Base-by-base conservation (phyloP, 2,113 vertebrate genomes). In the Glareola pratincola region DNA sequence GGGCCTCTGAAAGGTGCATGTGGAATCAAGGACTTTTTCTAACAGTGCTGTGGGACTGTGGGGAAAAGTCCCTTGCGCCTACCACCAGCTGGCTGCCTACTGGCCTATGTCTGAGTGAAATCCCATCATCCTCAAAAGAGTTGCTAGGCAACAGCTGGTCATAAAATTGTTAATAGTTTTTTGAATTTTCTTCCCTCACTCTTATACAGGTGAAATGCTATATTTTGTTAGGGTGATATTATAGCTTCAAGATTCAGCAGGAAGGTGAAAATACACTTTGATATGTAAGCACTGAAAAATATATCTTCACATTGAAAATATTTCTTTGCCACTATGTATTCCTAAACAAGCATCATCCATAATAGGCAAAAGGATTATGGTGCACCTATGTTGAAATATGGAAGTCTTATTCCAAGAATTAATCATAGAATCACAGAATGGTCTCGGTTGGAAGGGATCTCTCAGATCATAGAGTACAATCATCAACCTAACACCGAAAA, bases 111-210 rank as follows among this genome's bases (percentile, higher is more conserved):
- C 36, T 56, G 36, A 93, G 34, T 2, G 4, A 93, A 91, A 80
- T 60, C 54, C 21, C 69, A 56, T 50, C 63, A 64, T 71, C 14
- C 57, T 80, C 56, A 64, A 36, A 29, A 91, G 53, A 87, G 92
- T 59, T 95, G 79, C 89, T 90, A 75, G 39, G 95, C 50, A 96
- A 94, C 88, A 80, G 15, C 14, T 3, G 12, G 41, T 75, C 66
- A 79, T 93, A 92, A 94, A 90, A 81, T 82, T 2, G 0, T 66
- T 36, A 43, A 45, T 14, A 85, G 36, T 8, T 51, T 88, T 85
- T 41, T 50, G 14, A 66, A 32, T 63, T 88, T 93, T 76, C 39
- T 78, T 86, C 36, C 32, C 36, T 88, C 23, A 79, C 29, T 92
- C 72, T 82, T 85, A 47, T 27, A 51, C 32, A 73, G 47, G 43